Evolutionary conservation across 1,140 invertebrate species (phyloP).

Genomic region (Adoxophyes honmai): DNA sequence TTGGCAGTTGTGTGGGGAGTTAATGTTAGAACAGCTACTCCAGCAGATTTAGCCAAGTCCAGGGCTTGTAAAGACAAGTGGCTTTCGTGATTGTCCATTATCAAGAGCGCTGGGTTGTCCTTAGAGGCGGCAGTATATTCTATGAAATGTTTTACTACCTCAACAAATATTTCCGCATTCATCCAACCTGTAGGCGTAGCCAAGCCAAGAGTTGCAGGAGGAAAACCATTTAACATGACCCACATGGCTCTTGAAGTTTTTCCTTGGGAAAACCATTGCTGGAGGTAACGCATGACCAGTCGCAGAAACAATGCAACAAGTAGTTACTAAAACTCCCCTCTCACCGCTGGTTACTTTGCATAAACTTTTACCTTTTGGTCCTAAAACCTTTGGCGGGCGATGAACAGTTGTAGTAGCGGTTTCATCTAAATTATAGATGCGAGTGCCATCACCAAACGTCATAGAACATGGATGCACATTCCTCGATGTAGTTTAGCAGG

Average conservation of each 20-base stretch:
- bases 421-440: slow-evolving; percentile 9
- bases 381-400: neutral
- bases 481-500: neutral
- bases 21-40: slow-evolving; percentile 48
- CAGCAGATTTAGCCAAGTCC: slow-evolving; percentile 31
- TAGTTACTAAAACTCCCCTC: neutral
- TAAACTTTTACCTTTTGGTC: neutral
- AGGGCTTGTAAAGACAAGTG: slow-evolving; percentile 42
- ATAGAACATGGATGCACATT: neutral
- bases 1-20: slow-evolving; percentile 59
- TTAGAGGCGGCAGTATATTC: neutral
- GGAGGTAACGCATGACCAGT: slow-evolving; percentile 32
- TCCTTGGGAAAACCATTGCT: slow-evolving; percentile 2
- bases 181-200: slow-evolving; percentile 52
- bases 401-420: slow-evolving; percentile 8
- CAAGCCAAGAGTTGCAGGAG: slow-evolving; percentile 45
- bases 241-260: neutral
- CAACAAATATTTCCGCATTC: slow-evolving; percentile 57
- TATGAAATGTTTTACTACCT: slow-evolving; percentile 47
- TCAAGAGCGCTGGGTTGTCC: slow-evolving; percentile 33
- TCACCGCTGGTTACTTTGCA: slow-evolving; percentile 7
- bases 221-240: slow-evolving; percentile 23
- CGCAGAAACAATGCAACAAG: neutral
- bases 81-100: slow-evolving; percentile 48
- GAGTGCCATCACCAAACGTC: neutral